Evolutionary conservation across 2,888 invertebrate species (phyloP), one percentile per base, ranked within the genome.

Genomic region (Apamea monoglypha): DNA sequence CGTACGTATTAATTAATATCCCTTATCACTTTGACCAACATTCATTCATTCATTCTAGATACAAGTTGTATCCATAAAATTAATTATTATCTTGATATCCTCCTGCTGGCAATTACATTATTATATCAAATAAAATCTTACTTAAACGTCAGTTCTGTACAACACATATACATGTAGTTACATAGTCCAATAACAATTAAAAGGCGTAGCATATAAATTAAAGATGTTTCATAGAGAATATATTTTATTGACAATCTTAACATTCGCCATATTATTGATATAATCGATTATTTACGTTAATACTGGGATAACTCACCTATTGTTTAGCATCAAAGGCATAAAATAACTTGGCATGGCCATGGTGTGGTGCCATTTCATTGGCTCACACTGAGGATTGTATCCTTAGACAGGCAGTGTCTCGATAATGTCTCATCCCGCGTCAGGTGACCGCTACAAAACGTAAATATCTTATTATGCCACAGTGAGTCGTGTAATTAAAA

Each of bases 361-460:
- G 87, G 87, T 90, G 91, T 87, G 86, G 91, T 88, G 91, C 89
- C 88, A 91, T 92, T 91, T 90, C 89, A 90, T 89, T 89, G 88
- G 88, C 87, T 89, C 89, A 90, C 89, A 92, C 84, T 89, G 88
- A 87, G 90, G 84, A 91, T 87, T 85, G 89, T 88, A 90, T 87
- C 91, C 90, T 90, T 90, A 90, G 69, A 91, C 91, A 90, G 89
- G 85, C 86, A 80, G 81, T 84, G 85, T 86, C 85, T 88, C 89
- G 91, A 90, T 78, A 82, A 91, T 87, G 90, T 90, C 89, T 96
- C 95, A 96, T 89, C 95, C 96, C 91, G 95, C 96, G 89, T 95
- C 96, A 91, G 95, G 92, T 88, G 94, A 90, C 90, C 87, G 95
- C 96, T 96, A 96, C 94, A 96, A 96, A 96, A 96, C 92, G 93